Conservation (phyloP, 2,797 vertebrate genomes). For the Schizopygopsis pylzovi region DNA sequence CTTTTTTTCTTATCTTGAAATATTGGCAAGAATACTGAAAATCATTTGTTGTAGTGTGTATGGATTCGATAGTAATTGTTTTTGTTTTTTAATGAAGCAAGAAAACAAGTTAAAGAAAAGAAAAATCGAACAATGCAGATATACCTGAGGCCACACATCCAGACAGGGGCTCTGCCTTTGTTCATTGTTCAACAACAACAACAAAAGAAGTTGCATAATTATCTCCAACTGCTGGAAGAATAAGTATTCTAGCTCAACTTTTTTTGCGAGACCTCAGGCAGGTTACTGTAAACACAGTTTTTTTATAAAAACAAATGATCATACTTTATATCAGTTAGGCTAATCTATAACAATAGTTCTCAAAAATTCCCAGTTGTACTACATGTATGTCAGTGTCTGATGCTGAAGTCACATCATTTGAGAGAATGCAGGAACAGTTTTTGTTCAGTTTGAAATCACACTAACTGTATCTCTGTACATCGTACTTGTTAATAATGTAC, state of each 20-base stretch:
- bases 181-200: constrained; percentile 29
- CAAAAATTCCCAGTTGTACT: neutral
- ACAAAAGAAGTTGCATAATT: constrained; percentile 29
- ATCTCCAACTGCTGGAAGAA: constrained; percentile 24
- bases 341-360: neutral
- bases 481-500: constrained; percentile 16
- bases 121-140: neutral
- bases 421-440: neutral
- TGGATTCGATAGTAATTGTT: neutral
- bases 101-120: neutral
- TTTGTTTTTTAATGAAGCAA: neutral
- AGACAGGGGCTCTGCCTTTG: constrained; percentile 11
- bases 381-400: neutral
- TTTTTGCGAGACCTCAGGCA: constrained; percentile 14
- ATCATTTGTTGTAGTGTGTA: neutral
- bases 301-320: constrained; percentile 16
- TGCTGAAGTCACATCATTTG: neutral
- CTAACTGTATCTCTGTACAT: neutral
- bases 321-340: constrained; percentile 10
- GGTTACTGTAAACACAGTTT: constrained; percentile 22
- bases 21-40: neutral
- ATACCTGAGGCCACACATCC: constrained; percentile 4
- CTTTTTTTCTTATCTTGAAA: neutral
- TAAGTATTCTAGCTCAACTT: constrained; percentile 13
- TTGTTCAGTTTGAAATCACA: neutral